Percentiles rank a stretch among this genome's conserved stretches.
phyloP scores from a whole-genome alignment of 2,888 invertebrate species.

The Heliothis peltigera region DNA sequence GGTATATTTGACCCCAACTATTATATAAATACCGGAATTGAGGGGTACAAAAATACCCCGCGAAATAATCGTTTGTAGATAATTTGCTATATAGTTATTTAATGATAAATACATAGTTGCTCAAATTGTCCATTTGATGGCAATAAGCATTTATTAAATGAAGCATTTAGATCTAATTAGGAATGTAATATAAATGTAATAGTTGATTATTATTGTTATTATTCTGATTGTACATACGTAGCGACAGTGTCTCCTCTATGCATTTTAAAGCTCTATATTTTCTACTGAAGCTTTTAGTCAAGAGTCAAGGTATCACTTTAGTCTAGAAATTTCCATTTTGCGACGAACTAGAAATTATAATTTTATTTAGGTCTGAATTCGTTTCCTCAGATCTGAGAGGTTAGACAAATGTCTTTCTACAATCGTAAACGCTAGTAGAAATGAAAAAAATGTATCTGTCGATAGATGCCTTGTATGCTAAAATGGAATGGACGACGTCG shows the following conservation, averaged over 20 bases:
- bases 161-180: conserved; percentile 31
- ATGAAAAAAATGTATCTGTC: no score
- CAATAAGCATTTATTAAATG: conserved; percentile 62
- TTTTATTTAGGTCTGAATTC: background rate
- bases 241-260: conserved; percentile 25
- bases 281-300: background rate
- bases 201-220: conserved; percentile 36
- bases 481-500: no score
- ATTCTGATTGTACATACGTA: conserved; percentile 38
- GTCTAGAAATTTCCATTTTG: background rate
- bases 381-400: background rate
- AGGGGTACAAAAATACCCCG: conserved; percentile 3
- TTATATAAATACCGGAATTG: conserved; percentile 34
- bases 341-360: background rate
- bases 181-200: conserved; percentile 22
- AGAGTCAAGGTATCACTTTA: background rate
- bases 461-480: no score
- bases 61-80: conserved; percentile 39
- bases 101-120: conserved; percentile 64
- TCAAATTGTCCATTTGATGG: conserved; percentile 69
- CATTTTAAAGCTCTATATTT: conserved; percentile 8
- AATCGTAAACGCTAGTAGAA: no score
- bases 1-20: conserved; percentile 17
- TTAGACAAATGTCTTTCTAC: background rate
- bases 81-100: conserved; percentile 10